These are phyloP conservation scores for Gasterosteus nipponicus DNA, from an alignment of 2,113 vertebrate species.

Conservation along the genomic window DNA sequence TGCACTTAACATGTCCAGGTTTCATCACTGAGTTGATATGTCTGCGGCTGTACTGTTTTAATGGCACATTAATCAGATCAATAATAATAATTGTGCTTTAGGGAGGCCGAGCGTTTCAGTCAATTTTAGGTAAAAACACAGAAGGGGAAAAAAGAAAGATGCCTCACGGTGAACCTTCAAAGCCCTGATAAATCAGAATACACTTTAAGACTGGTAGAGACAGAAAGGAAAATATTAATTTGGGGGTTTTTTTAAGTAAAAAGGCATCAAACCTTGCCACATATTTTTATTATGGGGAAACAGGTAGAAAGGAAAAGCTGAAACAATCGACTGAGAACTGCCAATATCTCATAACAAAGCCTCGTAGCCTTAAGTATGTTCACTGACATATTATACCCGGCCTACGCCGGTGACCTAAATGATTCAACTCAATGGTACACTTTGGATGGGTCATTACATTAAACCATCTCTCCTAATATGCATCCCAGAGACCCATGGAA, in stretches of 20 bases:
- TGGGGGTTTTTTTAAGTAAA: not conserved
- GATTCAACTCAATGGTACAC: conserved; percentile 48
- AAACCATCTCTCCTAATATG: conserved; percentile 74
- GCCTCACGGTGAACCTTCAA: conserved; percentile 46
- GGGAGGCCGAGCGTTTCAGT: conserved; percentile 61
- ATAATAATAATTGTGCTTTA: conserved; percentile 58
- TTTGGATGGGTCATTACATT: conserved; percentile 77
- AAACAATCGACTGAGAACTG: not conserved
- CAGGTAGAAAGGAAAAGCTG: not conserved
- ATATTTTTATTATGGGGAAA: conserved; percentile 1
- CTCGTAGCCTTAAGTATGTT: not conserved
- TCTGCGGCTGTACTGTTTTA: conserved; percentile 55
- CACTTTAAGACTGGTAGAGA: conserved; percentile 25
- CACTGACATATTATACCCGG: conserved; percentile 4
- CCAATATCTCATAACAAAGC: not conserved
- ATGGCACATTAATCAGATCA: conserved; percentile 79
- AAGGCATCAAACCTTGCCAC: not conserved
- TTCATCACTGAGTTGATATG: conserved; percentile 63
- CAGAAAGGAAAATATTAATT: not conserved
- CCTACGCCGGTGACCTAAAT: not conserved
- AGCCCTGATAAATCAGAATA: conserved; percentile 51
- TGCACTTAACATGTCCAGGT: conserved; percentile 36
- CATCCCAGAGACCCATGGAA: conserved; percentile 58
- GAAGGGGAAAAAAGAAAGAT: conserved; percentile 46
- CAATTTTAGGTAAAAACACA: conserved; percentile 57